Percentiles rank a stretch among this genome's conserved stretches.
Evolutionary conservation across 2,797 vertebrate genomes (phyloP).

Genomic region (Euphonia xanthogaster): DNA sequence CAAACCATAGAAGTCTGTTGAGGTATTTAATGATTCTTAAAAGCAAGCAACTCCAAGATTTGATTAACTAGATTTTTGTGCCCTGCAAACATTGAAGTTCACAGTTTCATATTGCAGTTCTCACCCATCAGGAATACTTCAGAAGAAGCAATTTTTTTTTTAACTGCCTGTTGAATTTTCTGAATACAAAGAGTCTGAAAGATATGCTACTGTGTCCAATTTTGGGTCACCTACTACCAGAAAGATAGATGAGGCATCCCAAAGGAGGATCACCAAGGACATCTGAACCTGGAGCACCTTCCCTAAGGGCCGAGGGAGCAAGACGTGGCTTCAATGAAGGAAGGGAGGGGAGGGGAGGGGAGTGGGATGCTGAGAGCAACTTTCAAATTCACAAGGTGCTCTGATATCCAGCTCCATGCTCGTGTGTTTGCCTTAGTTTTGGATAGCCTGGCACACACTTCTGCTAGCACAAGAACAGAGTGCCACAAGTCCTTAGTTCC

Average conservation of each 20-base stretch:
- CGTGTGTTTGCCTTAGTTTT: neutral
- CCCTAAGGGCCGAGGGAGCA: neutral
- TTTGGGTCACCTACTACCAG: neutral
- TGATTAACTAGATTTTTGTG: neutral
- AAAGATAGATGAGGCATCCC: neutral
- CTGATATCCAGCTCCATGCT: neutral
- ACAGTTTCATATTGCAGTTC: neutral
- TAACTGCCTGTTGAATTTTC: neutral
- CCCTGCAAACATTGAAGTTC: neutral
- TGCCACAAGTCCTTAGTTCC: neutral
- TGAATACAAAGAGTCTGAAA: neutral
- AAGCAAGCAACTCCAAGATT: neutral
- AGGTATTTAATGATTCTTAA: neutral
- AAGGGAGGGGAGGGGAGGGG: neutral
- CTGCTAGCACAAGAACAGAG: neutral
- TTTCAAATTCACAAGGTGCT: neutral
- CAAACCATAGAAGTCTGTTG: neutral
- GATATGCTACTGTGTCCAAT: neutral
- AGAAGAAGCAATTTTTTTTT: neutral
- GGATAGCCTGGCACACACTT: rapidly evolving
- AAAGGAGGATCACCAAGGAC: neutral
- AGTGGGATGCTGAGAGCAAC: neutral
- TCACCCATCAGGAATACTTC: neutral
- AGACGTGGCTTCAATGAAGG: neutral
- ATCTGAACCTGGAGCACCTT: neutral